Percentiles rank a stretch among this genome's conserved stretches.
Evolutionary conservation across 2,797 vertebrate genomes (phyloP).

Genomic region (Rhodeus uyekii): DNA sequence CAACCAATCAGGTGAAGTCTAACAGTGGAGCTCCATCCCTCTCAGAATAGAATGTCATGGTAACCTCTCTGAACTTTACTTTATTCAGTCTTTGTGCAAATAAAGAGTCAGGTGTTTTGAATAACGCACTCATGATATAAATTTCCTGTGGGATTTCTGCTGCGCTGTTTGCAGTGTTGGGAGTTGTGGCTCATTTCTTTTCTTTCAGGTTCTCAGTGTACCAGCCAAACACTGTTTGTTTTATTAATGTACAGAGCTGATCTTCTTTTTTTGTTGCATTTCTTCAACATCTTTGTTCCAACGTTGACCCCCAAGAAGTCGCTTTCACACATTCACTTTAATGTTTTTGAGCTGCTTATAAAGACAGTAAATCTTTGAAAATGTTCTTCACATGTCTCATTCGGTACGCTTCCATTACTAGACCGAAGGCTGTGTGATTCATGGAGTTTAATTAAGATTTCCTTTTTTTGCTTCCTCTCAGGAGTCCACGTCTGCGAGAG

Average conservation of each 20-base stretch:
- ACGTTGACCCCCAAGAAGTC: not conserved
- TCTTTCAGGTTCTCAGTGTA: not conserved
- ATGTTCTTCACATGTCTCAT: not conserved
- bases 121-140: not conserved
- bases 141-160: not conserved
- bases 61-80: not conserved
- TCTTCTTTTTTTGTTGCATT: not conserved
- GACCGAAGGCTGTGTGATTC: conserved; percentile 29
- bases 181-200: not conserved
- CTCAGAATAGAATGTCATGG: not conserved
- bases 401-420: not conserved
- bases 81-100: not conserved
- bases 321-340: not conserved
- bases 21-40: too few species aligned
- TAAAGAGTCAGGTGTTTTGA: conserved; percentile 2
- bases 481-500: conserved; percentile 81
- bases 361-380: not conserved
- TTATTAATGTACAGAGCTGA: conserved; percentile 9
- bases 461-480: conserved; percentile 47
- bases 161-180: not conserved
- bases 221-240: not conserved
- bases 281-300: not conserved
- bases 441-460: conserved; percentile 33
- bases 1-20: not conserved
- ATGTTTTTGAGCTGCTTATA: not conserved